Base-by-base conservation (phyloP, 1,140 invertebrate species). In the Colletes gigas region DNA sequence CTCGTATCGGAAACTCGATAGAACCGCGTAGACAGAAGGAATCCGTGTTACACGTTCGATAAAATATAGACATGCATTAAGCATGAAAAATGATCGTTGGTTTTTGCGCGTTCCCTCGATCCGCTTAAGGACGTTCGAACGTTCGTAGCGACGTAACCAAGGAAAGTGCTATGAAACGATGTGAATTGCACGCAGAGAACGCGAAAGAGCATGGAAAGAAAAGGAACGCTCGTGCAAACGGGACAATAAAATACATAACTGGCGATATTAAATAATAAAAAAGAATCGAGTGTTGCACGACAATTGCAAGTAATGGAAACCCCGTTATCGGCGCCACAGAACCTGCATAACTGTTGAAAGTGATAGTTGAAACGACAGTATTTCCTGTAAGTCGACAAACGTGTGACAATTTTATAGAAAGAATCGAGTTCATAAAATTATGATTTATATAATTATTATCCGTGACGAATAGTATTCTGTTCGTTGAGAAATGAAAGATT, bases 341-440 rank as follows among this genome's bases (percentile, higher is more conserved):
- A 15, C 14, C 47, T 55, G 15, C 52, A 8, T 63, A 78, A 63
- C n/a, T n/a, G 21, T 55, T 47, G 77, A 72, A 72, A 78, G 77
- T 78, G 77, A 65, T 78, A 78, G 77, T 73, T 78, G 69, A 78
- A 78, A 72, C 15, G 68, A 63, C 69, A 63, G 60, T 30, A 30
- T 62, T 78, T 78, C 77, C 69, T 78, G 69, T 47, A 78, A 60
- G 63, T 63, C 68, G 72, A 77, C 39, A 30, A 59, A 50, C 70
- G 19, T 50, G 52, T 3, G 19, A 19, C 19, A 17, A 15, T 72
- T 77, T 74, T 60, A 44, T 47, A 70, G 52, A n/a, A 55, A 15
- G 19, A 74, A 57, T 81, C 15, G 71, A 63, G 44, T 50, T 71
- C 73, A 47, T 72, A 69, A 21, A 66, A 66, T 0, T 41, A 30